phyloP scores from a whole-genome alignment of 2,113 vertebrate species.

The human region GRCh38 chr2:239629501-239630000 shows the following conservation, averaged over 20 bases:
- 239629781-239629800: not conserved
- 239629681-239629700: fast-evolving
- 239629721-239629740: fast-evolving
- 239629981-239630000: not conserved
- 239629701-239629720: fast-evolving
- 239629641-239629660: fast-evolving
- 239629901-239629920: not conserved
- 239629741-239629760: fast-evolving
- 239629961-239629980: not conserved
- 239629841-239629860: not conserved
- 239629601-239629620: not conserved
- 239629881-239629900: not conserved
- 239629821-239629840: not conserved
- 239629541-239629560: not conserved
- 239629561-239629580: not conserved
- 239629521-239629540: not conserved
- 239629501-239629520: no score
- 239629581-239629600: not conserved
- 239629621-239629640: not conserved
- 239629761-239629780: not conserved
- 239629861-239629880: not conserved
- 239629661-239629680: no score
- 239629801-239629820: no score
- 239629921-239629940: not conserved
- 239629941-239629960: not conserved